A percentile compares a stretch with the other conserved stretches of the same genome.
These are phyloP conservation scores for Plestiodon gilberti DNA, from an alignment of 2,113 vertebrate genomes.

Conservation along the genomic window DNA sequence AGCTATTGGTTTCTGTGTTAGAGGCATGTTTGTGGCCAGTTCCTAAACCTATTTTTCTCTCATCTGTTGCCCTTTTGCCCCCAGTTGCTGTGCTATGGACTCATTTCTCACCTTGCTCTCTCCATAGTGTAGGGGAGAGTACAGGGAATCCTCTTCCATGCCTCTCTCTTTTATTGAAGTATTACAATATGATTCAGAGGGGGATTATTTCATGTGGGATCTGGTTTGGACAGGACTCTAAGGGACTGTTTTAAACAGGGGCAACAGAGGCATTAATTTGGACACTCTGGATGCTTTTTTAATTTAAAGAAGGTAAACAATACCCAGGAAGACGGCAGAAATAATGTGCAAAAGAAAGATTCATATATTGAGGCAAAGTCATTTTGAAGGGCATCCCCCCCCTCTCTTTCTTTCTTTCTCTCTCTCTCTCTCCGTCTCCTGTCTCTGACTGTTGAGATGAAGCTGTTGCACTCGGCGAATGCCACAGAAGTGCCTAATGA, in stretches of 20 bases:
- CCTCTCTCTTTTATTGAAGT: not conserved
- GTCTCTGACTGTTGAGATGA: slow-evolving; percentile 22
- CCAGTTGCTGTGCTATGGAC: not conserved
- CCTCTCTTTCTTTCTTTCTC: not conserved
- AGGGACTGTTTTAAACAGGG: not conserved
- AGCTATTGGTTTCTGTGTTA: not conserved
- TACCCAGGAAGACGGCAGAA: not conserved
- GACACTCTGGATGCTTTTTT: not conserved
- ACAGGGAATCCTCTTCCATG: not conserved
- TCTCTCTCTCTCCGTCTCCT: not conserved
- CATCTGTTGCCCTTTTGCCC: not conserved
- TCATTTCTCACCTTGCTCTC: not conserved
- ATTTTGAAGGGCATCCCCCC: not conserved
- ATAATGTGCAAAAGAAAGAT: not conserved
- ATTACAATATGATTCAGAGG: not conserved
- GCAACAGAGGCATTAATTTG: not conserved
- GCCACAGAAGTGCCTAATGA: slow-evolving; percentile 59
- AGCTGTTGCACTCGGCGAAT: not conserved
- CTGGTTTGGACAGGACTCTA: not conserved
- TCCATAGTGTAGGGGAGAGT: not conserved
- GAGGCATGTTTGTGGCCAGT: not conserved
- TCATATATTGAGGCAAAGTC: not conserved
- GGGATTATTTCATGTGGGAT: not conserved
- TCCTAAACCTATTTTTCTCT: not conserved
- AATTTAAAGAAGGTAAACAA: not conserved